phyloP scores from a whole-genome alignment of 2,888 invertebrate species.

The Andrena fulva region DNA sequence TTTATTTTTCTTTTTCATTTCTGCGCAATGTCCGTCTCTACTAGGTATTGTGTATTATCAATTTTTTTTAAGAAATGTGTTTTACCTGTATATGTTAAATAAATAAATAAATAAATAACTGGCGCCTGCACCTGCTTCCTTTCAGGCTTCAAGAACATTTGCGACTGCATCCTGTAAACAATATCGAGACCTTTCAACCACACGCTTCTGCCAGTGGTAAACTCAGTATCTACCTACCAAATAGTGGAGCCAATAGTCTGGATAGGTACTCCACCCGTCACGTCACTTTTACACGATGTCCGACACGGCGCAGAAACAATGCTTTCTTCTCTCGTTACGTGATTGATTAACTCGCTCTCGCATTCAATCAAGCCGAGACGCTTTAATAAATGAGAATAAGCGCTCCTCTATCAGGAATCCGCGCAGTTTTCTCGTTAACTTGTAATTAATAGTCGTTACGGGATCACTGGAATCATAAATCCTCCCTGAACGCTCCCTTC shows the following conservation, averaged over 20 bases:
- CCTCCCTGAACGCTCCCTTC: conserved; percentile 54
- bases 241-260: conserved; percentile 27
- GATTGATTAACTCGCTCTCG: background rate
- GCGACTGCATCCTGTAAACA: too few species aligned
- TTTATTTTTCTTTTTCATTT: too few species aligned
- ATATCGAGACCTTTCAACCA: too few species aligned
- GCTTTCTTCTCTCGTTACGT: background rate
- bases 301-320: background rate
- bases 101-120: too few species aligned
- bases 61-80: too few species aligned
- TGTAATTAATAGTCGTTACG: conserved; percentile 24
- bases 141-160: too few species aligned
- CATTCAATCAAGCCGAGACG: background rate
- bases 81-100: too few species aligned
- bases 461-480: conserved; percentile 34
- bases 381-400: background rate
- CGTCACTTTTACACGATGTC: conserved; percentile 4
- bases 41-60: too few species aligned
- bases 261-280: conserved; percentile 14
- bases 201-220: too few species aligned
- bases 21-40: too few species aligned
- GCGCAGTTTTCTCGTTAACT: conserved; percentile 15
- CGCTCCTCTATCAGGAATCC: background rate
- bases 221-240: background rate
- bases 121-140: too few species aligned